A percentile compares a stretch with the other conserved stretches of the same genome.
Evolutionary conservation across 2,113 vertebrate species (phyloP).

Genomic region (Microtus oregoni): DNA sequence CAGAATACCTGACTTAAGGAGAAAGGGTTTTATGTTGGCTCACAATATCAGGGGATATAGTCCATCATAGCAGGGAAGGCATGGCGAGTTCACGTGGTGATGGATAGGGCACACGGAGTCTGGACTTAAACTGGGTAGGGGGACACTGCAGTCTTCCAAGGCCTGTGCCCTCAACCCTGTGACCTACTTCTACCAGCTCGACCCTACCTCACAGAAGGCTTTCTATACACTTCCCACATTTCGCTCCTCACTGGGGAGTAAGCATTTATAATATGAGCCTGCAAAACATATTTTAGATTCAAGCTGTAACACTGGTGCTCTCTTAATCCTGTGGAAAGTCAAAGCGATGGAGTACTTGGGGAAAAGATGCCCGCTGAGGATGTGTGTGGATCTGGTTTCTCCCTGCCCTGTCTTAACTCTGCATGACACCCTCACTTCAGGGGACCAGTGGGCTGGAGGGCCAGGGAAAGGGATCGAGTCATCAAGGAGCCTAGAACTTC

Average conservation of each 20-base stretch:
- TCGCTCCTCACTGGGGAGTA: not conserved
- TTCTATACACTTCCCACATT: not conserved
- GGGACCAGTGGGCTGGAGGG: not conserved
- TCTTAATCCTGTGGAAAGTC: no score
- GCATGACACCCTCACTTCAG: not conserved
- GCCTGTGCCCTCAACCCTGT: not conserved
- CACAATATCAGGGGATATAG: not conserved
- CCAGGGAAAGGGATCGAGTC: constrained; percentile 45
- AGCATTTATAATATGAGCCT: not conserved
- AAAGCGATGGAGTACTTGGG: not conserved
- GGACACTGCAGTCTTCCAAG: not conserved
- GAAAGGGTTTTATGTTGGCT: not conserved
- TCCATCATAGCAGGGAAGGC: not conserved
- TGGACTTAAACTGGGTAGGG: not conserved
- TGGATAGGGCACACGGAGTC: no score
- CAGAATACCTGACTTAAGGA: not conserved
- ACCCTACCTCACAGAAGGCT: not conserved
- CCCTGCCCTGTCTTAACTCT: rapidly evolving
- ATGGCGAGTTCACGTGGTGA: not conserved
- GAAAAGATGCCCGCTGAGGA: rapidly evolving
- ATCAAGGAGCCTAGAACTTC: constrained; percentile 54
- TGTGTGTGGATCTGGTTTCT: rapidly evolving
- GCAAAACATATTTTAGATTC: no score
- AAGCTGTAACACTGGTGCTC: no score
- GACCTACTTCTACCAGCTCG: not conserved